phyloP scores from a whole-genome alignment of 1,140 invertebrate genomes.

The Meloidogyne floridensis region DNA sequence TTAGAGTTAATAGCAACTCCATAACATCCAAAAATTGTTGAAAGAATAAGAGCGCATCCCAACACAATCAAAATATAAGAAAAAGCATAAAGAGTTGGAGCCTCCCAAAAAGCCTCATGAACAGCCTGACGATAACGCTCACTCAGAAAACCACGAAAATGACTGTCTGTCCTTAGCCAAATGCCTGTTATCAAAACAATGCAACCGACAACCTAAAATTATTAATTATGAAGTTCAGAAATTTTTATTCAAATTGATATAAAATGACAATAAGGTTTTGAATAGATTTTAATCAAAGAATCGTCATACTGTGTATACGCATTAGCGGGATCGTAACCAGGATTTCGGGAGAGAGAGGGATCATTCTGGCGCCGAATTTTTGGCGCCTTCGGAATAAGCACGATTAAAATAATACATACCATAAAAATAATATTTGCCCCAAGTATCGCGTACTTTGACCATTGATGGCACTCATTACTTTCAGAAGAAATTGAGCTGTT shows the following conservation, averaged over 20 bases:
- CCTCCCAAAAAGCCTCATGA: constrained; percentile 65
- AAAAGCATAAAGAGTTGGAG: constrained; percentile 60
- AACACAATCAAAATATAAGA: constrained; percentile 64
- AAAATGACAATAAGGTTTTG: no score
- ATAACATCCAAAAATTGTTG: constrained; percentile 63
- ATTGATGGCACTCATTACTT: constrained; percentile 11
- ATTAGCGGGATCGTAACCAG: no score
- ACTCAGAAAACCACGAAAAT: constrained; percentile 64
- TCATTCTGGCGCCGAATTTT: no score
- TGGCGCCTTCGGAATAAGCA: no score
- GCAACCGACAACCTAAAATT: constrained; percentile 58
- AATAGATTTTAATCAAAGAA: no score
- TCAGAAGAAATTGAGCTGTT: not conserved
- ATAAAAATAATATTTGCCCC: constrained; percentile 30
- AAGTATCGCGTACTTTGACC: constrained; percentile 31
- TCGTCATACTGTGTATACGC: no score
- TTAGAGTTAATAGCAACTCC: constrained; percentile 51
- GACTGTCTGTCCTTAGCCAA: constrained; percentile 63
- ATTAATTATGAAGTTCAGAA: not conserved
- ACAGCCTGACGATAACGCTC: constrained; percentile 64
- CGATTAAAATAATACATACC: constrained; percentile 17
- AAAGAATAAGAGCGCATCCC: constrained; percentile 59
- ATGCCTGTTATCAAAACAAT: constrained; percentile 52
- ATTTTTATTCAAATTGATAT: not conserved
- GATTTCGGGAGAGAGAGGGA: no score